phyloP scores from a whole-genome alignment of 2,113 vertebrate species.

The Gadus macrocephalus region DNA sequence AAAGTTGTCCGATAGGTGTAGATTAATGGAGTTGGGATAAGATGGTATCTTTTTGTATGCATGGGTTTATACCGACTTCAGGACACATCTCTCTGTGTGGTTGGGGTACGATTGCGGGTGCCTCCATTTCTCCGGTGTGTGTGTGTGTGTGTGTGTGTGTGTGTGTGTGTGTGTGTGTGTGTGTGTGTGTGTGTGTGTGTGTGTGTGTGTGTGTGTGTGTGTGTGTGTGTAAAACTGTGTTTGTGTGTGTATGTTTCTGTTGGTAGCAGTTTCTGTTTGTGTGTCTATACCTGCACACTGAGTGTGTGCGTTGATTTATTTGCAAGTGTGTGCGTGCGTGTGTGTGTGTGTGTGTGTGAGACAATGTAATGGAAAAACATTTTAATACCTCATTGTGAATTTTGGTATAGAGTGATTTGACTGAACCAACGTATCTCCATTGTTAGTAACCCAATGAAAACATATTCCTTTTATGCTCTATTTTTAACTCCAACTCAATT shows the following conservation, averaged over 20 bases:
- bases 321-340: not conserved
- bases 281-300: not conserved
- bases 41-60: not conserved
- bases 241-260: not conserved
- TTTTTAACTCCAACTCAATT: not conserved
- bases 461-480: not conserved
- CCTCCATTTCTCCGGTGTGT: not conserved
- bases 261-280: too few relatives aligned
- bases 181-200: conserved; percentile 2
- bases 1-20: too few relatives aligned
- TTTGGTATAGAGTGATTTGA: not conserved
- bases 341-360: not conserved
- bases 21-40: too few relatives aligned
- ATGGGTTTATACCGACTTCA: not conserved
- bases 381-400: not conserved
- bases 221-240: not conserved
- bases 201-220: not conserved
- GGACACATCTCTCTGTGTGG: too few relatives aligned
- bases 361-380: not conserved
- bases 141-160: not conserved
- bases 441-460: not conserved
- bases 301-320: not conserved
- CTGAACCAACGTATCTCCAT: not conserved
- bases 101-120: not conserved
- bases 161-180: conserved; percentile 14